Base-by-base conservation (phyloP, 2,113 vertebrate species). In the Ceyx margarethae region DNA sequence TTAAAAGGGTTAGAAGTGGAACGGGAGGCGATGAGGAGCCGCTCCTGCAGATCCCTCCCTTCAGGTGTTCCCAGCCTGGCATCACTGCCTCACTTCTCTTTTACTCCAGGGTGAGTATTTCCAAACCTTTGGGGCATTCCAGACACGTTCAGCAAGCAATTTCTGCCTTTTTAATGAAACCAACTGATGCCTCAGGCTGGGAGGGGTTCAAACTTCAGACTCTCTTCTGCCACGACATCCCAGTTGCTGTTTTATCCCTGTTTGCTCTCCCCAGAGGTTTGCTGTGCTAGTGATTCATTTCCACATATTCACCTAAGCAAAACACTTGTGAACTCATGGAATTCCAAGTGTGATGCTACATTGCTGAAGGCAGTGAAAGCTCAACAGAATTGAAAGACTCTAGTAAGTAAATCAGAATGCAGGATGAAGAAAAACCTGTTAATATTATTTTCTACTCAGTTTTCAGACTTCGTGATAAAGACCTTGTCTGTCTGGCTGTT, bases 321-420 rank as follows among this genome's bases (percentile, higher is more conserved):
- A 67, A 81, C 51, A 76, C 6, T 22, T 95, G 80, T 57, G 42
- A 92, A 87, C 33, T 83, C 93, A 89, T 92, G 83, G 91, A 96
- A 94, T 91, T 79, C 66, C 51, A 67, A 87, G 57, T 61, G 74
- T 17, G 20, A 35, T 75, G 48, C 67, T 93, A 29, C 56, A 31
- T 93, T 93, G 61, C 94, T 94, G 91, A 72, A 83, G 91, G 91
- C 85, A 93, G 40, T 37, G 33, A 78, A 94, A 97, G 56, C 77
- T 96, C 85, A 93, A 72, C 60, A 28, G 82, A 64, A 93, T 90
- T 81, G 89, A 81, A 96, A 96, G 75, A 91, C 56, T 48, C 5
- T 4, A 57, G 53, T 96, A 85, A 73, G 94, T 83, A 94, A 89
- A 82, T 77, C 2, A 1, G 51, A 85, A 84, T 50, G 31, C 15